Percentiles rank a stretch among this genome's conserved stretches.
Conservation (phyloP, 2,888 invertebrate species). For the Onthophagus sagittarius region DNA sequence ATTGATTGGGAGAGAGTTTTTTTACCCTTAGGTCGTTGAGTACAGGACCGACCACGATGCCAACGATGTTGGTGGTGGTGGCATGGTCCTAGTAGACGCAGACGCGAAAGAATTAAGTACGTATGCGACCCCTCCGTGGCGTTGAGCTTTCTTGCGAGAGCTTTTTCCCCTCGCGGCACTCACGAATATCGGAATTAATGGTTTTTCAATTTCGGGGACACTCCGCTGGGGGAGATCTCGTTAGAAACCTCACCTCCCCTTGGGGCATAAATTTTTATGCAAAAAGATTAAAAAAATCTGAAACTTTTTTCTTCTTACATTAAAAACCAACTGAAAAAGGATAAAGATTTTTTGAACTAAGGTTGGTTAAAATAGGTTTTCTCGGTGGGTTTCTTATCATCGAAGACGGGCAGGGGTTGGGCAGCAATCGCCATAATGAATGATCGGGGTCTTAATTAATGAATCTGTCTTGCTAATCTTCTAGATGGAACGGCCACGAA, state of each 20-base stretch:
- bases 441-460: constrained; percentile 51
- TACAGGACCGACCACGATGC: constrained; percentile 14
- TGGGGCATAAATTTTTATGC: constrained; percentile 12
- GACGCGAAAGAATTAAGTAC: constrained; percentile 34
- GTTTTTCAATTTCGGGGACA: constrained; percentile 47
- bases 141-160: constrained; percentile 26
- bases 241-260: constrained; percentile 15
- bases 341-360: not conserved
- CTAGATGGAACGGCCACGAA: constrained; percentile 49
- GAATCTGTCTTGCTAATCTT: constrained; percentile 53
- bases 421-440: constrained; percentile 51
- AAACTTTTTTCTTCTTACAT: not conserved
- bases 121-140: constrained; percentile 35
- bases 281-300: constrained; percentile 5
- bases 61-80: no score
- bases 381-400: constrained; percentile 22
- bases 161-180: constrained; percentile 26
- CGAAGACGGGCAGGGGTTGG: constrained; percentile 23
- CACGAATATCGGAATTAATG: constrained; percentile 45
- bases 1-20: constrained; percentile 45
- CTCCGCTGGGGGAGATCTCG: constrained; percentile 37
- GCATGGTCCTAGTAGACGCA: not conserved
- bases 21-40: constrained; percentile 34
- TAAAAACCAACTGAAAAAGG: not conserved
- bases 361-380: constrained; percentile 5